Base-by-base conservation (phyloP, 64 coral and sea anemone species). In the Montipora sp. region DNA sequence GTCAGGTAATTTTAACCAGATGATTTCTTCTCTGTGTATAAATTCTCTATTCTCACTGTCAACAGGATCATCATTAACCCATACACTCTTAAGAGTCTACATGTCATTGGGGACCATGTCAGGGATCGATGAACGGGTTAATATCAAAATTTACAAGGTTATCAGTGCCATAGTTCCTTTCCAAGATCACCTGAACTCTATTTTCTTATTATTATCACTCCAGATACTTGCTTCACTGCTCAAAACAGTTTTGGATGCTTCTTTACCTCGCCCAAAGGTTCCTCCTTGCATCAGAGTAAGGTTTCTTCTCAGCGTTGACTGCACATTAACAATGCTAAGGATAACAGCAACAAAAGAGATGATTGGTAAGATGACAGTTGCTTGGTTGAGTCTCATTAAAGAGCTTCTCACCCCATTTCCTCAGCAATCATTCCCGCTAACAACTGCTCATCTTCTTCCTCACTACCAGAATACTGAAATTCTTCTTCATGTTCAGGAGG, bases 241-340 rank as follows among this genome's bases (percentile, higher is more conserved):
- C 9, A 14, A 63, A 63, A 16, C 3, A 71, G 21, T 23, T 5
- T 73, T 57, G 53, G 72, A 8, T 15, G 13, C 7, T 13, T n/a
- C 19, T 46, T 12, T 72, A 96, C 95, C 95, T 46, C 94, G 85
- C 88, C 90, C 91, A 73, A 94, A 98, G 48, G 94, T 98, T 21
- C 97, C 97, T 75, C 97, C 97, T 65, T 98, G 97, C 97, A 98
- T 98, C 13, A 98, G 84, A 2, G 97, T 98, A 10, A 98, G 85
- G 77, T 98, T 98, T 68, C 97, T 83, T 87, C 97, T 92, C 73
- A 98, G 83, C 13, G 97, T 98, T 84, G 97, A 98, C 73, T 91
- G 94, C 16, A 92, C 81, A 92, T 95, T 94, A 47, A 88, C 91
- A 77, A 81, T 73, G 13, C 91, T 93, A 43, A 13, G 45, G 77